phyloP scores from a whole-genome alignment of 2,888 invertebrate species.

The Odontomyia ornata region DNA sequence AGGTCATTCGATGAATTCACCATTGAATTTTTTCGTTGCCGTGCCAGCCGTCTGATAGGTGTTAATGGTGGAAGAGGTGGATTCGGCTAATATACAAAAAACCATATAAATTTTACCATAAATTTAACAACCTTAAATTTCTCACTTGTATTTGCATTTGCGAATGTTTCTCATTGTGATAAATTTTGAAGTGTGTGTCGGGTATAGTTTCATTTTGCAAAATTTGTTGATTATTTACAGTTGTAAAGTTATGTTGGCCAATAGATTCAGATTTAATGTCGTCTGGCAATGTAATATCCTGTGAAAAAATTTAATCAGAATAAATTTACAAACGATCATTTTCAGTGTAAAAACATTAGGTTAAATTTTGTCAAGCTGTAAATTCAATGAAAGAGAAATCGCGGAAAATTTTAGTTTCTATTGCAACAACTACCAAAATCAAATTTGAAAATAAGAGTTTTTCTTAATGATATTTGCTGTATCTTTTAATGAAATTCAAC shows the following conservation, averaged over 20 bases:
- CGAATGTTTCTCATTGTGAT: constrained; percentile 12
- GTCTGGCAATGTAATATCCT: constrained; percentile 19
- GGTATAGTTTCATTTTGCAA: constrained; percentile 38
- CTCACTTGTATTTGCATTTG: constrained; percentile 32
- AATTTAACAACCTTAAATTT: background rate
- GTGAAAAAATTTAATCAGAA: background rate
- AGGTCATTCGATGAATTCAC: constrained; percentile 30
- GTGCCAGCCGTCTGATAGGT: constrained; percentile 50
- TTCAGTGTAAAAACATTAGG: too few relatives aligned
- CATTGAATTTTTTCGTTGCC: constrained; percentile 45
- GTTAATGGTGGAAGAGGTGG: constrained; percentile 51
- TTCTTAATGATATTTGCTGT: too few relatives aligned
- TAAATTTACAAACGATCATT: too few relatives aligned
- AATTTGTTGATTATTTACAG: constrained; percentile 41
- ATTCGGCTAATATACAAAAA: constrained; percentile 42
- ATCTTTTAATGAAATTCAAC: too few relatives aligned
- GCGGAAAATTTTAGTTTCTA: too few relatives aligned
- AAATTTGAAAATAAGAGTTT: too few relatives aligned
- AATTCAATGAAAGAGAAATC: too few relatives aligned
- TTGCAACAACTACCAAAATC: too few relatives aligned
- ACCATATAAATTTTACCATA: too few relatives aligned
- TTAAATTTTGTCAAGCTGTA: too few relatives aligned
- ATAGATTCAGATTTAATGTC: constrained; percentile 4
- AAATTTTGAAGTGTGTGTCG: constrained; percentile 48
- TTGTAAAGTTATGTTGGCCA: constrained; percentile 40